These are phyloP conservation scores for Coregonus sp. DNA, from an alignment of 2,797 vertebrate genomes.

Conservation along the genomic window DNA sequence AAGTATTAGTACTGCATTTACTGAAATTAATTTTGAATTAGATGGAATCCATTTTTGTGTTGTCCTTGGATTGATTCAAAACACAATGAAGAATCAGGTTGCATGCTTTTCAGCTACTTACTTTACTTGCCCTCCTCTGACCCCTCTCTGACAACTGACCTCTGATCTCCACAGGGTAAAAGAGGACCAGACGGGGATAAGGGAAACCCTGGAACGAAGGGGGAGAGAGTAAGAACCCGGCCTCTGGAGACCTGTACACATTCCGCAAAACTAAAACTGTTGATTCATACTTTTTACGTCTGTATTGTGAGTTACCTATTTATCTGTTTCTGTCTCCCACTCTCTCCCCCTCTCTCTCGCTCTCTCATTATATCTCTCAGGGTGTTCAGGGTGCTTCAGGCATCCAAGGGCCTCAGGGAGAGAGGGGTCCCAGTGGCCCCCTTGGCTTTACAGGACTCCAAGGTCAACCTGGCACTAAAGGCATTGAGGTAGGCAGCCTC, in stretches of 20 bases:
- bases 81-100: background rate
- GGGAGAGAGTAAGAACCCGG: conserved; percentile 74
- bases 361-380: conserved; percentile 56
- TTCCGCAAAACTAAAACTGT: background rate
- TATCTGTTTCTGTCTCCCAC: background rate
- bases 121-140: background rate
- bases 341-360: background rate
- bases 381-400: conserved; percentile 75
- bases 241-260: background rate
- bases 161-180: conserved; percentile 70
- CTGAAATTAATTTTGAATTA: background rate
- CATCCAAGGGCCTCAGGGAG: conserved; percentile 74
- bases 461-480: conserved; percentile 72
- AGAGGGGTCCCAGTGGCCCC: conserved; percentile 77
- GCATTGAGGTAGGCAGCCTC: conserved; percentile 69
- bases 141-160: background rate
- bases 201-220: conserved; percentile 80
- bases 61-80: background rate
- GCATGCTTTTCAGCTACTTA: background rate
- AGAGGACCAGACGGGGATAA: conserved; percentile 77
- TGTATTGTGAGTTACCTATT: background rate
- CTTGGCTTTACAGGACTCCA: conserved; percentile 78
- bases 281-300: background rate
- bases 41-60: background rate
- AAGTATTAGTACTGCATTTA: conserved; percentile 33